Evolutionary conservation across 2,888 invertebrate species (phyloP).

Genomic region (Drosophila borborema): DNA sequence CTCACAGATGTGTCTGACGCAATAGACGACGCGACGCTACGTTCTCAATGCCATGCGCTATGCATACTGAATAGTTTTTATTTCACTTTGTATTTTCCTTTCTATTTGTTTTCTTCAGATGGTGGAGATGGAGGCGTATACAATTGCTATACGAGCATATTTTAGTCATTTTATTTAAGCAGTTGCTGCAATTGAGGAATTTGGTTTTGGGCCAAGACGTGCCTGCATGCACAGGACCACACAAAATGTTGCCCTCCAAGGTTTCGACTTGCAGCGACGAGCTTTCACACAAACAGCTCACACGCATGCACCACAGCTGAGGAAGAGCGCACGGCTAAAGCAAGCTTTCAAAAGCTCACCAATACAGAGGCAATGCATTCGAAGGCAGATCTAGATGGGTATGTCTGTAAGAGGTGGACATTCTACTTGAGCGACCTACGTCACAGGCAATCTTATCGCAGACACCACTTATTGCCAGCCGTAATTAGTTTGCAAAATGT

Average conservation of each 20-base stretch:
- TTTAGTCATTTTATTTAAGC: constrained; percentile 30
- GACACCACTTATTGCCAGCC: constrained; percentile 14
- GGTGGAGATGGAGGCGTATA: constrained; percentile 12
- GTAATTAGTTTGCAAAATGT: constrained; percentile 46
- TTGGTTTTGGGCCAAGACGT: constrained; percentile 24
- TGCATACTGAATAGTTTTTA: constrained; percentile 61
- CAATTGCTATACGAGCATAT: constrained; percentile 12
- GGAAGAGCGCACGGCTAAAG: not conserved
- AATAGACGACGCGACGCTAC: constrained; percentile 34
- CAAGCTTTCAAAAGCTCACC: constrained; percentile 33
- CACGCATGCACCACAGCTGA: constrained; percentile 1
- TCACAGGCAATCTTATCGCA: constrained; percentile 52
- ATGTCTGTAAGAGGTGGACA: constrained; percentile 7
- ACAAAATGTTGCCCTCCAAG: constrained; percentile 9
- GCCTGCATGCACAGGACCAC: constrained; percentile 41
- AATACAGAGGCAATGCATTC: constrained; percentile 18
- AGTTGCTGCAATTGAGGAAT: constrained; percentile 24
- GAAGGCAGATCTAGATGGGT: constrained; percentile 21
- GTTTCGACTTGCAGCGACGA: not conserved
- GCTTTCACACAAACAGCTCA: constrained; percentile 21
- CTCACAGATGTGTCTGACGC: constrained; percentile 51
- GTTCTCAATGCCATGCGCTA: constrained; percentile 48
- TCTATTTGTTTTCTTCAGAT: constrained; percentile 1
- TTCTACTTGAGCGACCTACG: constrained; percentile 40
- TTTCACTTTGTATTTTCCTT: constrained; percentile 14